Base-by-base conservation (phyloP, 2,797 vertebrate genomes). In the Poecile montanus region DNA sequence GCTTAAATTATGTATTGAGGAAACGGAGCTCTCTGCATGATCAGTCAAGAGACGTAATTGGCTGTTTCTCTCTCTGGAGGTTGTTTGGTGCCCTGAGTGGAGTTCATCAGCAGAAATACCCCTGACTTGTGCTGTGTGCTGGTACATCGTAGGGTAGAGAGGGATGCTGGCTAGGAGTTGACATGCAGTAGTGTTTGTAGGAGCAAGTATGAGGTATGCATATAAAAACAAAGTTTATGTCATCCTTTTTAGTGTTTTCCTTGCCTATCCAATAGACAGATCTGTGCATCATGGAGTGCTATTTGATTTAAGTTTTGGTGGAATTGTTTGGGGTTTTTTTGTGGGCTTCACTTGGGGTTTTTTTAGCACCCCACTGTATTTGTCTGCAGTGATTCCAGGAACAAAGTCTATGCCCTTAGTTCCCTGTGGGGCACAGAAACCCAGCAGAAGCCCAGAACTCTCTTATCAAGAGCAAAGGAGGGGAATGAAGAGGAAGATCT, bases 381-480 rank as follows among this genome's bases (percentile, higher is more conserved):
- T 94, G 95, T 87, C 71, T 83, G 57, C 75, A 75, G 29, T n/a
- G 61, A 88, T 97, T 97, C 47, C 74, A 94, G 56, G 80, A 94
- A 77, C 50, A 85, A 90, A 86, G 78, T 84, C 50, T 88, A 21
- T 93, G 88, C 91, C 73, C 65, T 68, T 96, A 82, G 84, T 92
- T 97, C 88, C 78, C 88, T 75, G 9, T 89, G 89, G 89, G 88
- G 85, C 51, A 57, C 67, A 85, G 87, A 97, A 83, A 67, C 63
- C 53, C 26, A 42, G 56, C 42, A 91, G 70, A 93, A 85, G 34
- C 18, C 9, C 32, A 63, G 32, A 32, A 30, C 40, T 89, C 45
- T 42, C 42, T 88, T 85, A 50, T 56, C 15, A 60, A 77, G 42
- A 56, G 32, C 42, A 60, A 92, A 73, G 38, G 36, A 91, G 22